These are phyloP conservation scores for Lophotis ruficrista DNA, from an alignment of 2,113 vertebrate genomes.

Conservation along the genomic window DNA sequence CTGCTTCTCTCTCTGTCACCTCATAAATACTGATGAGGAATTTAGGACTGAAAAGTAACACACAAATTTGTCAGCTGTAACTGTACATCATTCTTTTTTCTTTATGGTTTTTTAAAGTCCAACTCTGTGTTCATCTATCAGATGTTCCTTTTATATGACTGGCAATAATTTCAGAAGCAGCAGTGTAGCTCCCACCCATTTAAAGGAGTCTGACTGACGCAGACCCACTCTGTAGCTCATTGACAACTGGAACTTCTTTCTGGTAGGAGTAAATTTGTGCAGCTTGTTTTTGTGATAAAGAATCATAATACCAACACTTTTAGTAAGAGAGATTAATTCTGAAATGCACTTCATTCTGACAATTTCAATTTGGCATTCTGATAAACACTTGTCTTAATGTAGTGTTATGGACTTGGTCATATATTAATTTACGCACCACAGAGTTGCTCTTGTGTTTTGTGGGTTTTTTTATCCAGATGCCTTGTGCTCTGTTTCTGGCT, in stretches of 20 bases:
- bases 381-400: neutral
- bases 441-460: neutral
- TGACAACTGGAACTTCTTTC: neutral
- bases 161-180: neutral
- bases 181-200: neutral
- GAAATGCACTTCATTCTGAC: neutral
- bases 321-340: neutral
- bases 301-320: neutral
- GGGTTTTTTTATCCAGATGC: neutral
- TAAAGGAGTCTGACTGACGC: neutral
- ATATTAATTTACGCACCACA: neutral
- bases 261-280: neutral
- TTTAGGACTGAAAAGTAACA: neutral
- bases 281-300: neutral
- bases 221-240: neutral
- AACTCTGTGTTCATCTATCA: neutral
- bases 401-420: neutral
- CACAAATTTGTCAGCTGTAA: neutral
- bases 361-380: neutral
- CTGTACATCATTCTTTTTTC: neutral
- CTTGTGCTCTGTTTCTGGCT: neutral
- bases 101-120: neutral
- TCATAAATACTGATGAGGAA: neutral
- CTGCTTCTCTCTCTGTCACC: neutral
- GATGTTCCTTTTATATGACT: neutral